Evolutionary conservation across 2,797 vertebrate species (phyloP), one percentile per base, ranked within the genome.

Genomic region (Menidia menidia): DNA sequence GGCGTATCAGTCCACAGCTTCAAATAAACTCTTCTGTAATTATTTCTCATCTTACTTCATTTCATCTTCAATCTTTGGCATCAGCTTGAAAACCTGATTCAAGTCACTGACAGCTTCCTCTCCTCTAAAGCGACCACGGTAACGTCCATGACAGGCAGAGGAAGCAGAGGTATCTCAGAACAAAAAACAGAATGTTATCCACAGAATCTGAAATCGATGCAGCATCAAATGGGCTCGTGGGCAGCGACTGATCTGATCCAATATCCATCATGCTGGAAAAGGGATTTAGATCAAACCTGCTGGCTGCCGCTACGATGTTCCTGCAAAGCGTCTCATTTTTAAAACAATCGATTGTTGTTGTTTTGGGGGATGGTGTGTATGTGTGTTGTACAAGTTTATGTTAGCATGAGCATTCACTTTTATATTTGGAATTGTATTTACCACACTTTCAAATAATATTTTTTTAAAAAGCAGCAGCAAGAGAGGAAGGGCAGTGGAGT

Each of bases 241-340:
- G 75, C 75, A 78, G 73, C 63, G 44, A 77, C 77, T 82, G 81
- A 86, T 85, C 65, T 80, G 72, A 87, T 86, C 73, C 69, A 75
- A 88, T 74, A 79, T 83, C 79, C 77, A 82, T 82, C 81, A 85
- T 54, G 77, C 59, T 41, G 51, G 75, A 61, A 77, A 53, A 58
- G 73, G 77, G 84, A 88, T 88, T 86, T 81, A 81, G 77, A 84
- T 75, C 71, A 82, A 81, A 66, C 75, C 75, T 32, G 54, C 63
- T 65, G 73, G 66, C 82, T 56, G 75, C 68, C 55, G 70, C 58
- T 52, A 50, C 55, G 50, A 78, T 81, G 68, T 74, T 71, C 45
- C 60, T 69, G 66, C 64, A 54, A 45, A 44, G 72, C 68, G 69
- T 76, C 39, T 18, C 25, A 25, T 45, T 67, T 85, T 78, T 67